Evolutionary conservation across 2,888 invertebrate genomes (phyloP).

Genomic region (Dasysyrphus albostriatus): DNA sequence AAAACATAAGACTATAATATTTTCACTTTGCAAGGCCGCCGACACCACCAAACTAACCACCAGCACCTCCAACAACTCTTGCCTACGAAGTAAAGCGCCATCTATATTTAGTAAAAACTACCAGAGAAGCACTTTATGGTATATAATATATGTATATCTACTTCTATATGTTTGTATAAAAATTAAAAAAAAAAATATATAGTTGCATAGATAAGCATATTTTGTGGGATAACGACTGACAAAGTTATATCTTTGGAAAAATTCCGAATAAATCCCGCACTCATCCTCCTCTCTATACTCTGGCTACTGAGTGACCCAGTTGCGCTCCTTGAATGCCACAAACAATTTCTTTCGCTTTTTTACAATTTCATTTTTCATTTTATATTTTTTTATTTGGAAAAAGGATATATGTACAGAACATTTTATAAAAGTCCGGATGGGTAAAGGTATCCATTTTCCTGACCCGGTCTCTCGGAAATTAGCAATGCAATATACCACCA

Average conservation of each 20-base stretch:
- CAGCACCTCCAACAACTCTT: neutral
- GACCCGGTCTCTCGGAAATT: conserved; percentile 63
- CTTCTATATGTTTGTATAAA: neutral
- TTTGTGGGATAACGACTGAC: conserved; percentile 33
- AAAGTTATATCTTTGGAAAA: conserved; percentile 49
- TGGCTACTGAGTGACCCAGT: conserved; percentile 58
- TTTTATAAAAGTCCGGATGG: conserved; percentile 17
- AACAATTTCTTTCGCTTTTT: conserved; percentile 27
- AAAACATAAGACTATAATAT: conserved; percentile 46
- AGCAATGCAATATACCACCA: conserved; percentile 64
- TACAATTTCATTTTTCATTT: conserved; percentile 2
- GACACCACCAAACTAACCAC: conserved; percentile 4
- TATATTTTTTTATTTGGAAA: neutral
- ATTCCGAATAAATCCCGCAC: neutral
- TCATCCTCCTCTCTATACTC: neutral
- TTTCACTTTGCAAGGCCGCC: conserved; percentile 55
- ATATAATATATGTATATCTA: neutral
- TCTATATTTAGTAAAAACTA: neutral
- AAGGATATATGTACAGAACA: neutral
- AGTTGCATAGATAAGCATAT: conserved; percentile 66
- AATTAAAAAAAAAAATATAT: conserved; percentile 34
- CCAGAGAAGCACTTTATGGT: conserved; percentile 5
- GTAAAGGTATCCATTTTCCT: conserved; percentile 60
- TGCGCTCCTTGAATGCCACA: conserved; percentile 43
- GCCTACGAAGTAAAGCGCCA: conserved; percentile 5